Percentiles rank a stretch among this genome's conserved stretches.
Evolutionary conservation across 1,140 invertebrate species (phyloP).

Genomic region (Hyles euphorbiae): DNA sequence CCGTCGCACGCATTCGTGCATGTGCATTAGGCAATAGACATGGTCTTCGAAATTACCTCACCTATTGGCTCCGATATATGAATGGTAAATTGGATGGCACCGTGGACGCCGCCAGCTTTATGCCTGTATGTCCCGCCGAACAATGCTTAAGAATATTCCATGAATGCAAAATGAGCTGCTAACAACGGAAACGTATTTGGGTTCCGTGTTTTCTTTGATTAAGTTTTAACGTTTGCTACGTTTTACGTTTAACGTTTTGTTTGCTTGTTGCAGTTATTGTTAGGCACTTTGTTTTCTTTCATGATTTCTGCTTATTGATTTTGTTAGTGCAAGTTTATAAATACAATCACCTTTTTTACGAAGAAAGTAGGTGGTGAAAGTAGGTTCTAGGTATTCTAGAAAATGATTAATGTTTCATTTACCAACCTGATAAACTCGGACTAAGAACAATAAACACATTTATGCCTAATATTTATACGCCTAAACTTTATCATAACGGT

Average conservation of each 20-base stretch:
- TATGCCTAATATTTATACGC: too few species aligned
- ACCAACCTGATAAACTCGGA: too few species aligned
- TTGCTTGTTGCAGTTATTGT: background rate
- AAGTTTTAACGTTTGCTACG: constrained; percentile 11
- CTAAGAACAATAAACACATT: too few species aligned
- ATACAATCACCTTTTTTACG: too few species aligned
- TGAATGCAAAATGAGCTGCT: constrained; percentile 71
- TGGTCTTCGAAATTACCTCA: constrained; percentile 58
- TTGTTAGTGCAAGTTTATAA: too few species aligned
- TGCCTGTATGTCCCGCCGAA: constrained; percentile 43
- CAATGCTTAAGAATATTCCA: constrained; percentile 70
- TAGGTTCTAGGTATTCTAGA: background rate
- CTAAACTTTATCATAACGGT: too few species aligned
- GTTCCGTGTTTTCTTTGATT: constrained; percentile 59
- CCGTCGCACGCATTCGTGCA: background rate
- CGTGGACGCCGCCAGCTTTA: constrained; percentile 32
- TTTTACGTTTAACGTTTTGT: too few species aligned
- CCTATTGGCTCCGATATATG: constrained; percentile 64
- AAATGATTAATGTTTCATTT: too few species aligned
- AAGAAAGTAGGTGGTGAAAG: background rate
- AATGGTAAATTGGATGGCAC: constrained; percentile 64
- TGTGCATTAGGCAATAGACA: constrained; percentile 3
- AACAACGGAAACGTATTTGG: constrained; percentile 57
- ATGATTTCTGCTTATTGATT: too few species aligned
- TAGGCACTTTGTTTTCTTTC: too few species aligned